Conservation (phyloP, 1,140 invertebrate species). For the Drosophila fuyamai region DNA sequence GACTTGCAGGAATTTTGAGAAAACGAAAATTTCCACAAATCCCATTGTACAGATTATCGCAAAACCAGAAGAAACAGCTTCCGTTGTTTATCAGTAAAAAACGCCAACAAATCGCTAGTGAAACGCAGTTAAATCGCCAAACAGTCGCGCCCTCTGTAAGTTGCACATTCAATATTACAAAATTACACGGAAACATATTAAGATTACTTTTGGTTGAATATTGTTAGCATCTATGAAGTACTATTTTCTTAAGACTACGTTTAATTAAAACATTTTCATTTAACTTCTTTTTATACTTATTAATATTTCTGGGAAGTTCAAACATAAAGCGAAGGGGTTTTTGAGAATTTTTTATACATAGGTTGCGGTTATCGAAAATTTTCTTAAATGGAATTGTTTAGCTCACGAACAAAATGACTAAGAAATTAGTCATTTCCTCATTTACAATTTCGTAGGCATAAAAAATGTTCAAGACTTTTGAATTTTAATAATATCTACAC, state of each 20-base stretch:
- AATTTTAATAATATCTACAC: too few species aligned
- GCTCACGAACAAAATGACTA: background rate
- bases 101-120: constrained; percentile 20
- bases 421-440: background rate
- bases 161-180: constrained; percentile 20
- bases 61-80: constrained; percentile 43
- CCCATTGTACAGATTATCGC: constrained; percentile 15
- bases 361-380: background rate
- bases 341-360: background rate
- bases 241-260: too few species aligned
- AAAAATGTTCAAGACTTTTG: too few species aligned
- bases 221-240: background rate
- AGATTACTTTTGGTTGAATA: background rate
- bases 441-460: background rate
- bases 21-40: constrained; percentile 28
- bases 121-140: constrained; percentile 6
- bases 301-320: background rate
- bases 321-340: background rate
- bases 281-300: background rate
- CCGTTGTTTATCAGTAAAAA: constrained; percentile 60
- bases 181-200: constrained; percentile 6
- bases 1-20: constrained; percentile 70
- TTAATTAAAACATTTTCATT: background rate
- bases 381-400: background rate
- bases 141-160: constrained; percentile 54